Evolutionary conservation across 2,113 vertebrate species (phyloP).

Genomic region (Isichthys henryi): DNA sequence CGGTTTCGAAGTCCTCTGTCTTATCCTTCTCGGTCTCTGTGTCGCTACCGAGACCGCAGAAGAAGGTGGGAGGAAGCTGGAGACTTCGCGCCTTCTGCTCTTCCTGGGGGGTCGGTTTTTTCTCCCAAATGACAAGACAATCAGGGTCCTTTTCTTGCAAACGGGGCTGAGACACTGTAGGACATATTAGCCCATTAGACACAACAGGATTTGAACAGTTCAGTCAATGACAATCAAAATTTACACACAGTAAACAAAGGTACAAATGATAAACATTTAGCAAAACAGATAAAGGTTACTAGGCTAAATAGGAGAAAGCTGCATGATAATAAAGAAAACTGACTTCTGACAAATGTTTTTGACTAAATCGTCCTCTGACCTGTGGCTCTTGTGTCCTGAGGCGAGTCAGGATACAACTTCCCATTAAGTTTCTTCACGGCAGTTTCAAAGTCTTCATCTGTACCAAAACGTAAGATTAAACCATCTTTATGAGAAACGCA

Average conservation of each 20-base stretch:
- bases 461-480: not conserved
- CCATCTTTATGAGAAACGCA: not conserved
- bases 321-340: not conserved
- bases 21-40: constrained; percentile 68
- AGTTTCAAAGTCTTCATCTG: constrained; percentile 90
- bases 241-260: not conserved
- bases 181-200: not conserved
- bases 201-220: not conserved
- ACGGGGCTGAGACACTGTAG: not conserved
- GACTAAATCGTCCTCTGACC: constrained; percentile 32
- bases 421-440: constrained; percentile 86
- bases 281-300: not conserved
- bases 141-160: constrained; percentile 53
- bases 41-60: constrained; percentile 67
- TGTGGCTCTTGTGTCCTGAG: constrained; percentile 32
- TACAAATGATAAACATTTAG: not conserved
- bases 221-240: not conserved
- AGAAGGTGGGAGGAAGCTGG: constrained; percentile 71
- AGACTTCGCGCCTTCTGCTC: constrained; percentile 67
- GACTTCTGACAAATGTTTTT: not conserved
- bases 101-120: constrained; percentile 70
- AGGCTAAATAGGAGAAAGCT: not conserved
- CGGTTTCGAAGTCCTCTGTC: constrained; percentile 66
- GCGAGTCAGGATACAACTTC: constrained; percentile 71
- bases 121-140: constrained; percentile 69